Evolutionary conservation across 2,113 vertebrate genomes (phyloP), one percentile per base, ranked within the genome.

Genomic region (Malurus elegans): DNA sequence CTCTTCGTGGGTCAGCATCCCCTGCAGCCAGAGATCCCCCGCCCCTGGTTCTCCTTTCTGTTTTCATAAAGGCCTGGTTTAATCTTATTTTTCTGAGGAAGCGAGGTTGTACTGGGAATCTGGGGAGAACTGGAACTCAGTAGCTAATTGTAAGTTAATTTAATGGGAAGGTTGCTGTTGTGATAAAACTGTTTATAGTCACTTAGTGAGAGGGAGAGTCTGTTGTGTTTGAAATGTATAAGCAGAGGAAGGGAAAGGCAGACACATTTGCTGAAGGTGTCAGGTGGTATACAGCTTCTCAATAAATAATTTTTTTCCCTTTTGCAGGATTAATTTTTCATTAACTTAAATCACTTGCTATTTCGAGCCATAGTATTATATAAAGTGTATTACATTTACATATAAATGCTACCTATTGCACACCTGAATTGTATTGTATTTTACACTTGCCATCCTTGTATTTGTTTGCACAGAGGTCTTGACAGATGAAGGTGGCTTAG

Each of bases 1-100:
- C 45, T 76, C 34, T n/a, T 11, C 3, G 40, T 24, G 79, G 12
- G 24, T 40, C 38, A 28, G 32, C 36, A 47, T 2, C 10, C 20
- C 16, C 14, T 51, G 38, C 61, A 48, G 50, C 1, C 4, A 66
- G 36, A 15, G 4, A 18, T 14, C 4, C 14, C 12, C 6, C 21
- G 0, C 15, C 16, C 2, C 1, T 2, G 0, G 6, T 24, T 69
- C 18, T 29, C 31, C 6, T 67, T 66, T 38, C 8, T 1, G 1
- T 9, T 2, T 31, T 82, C n/a, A 17, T 24, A 20, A 75, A 45
- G 14, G 32, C 12, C 7, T 38, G 42, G 7, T n/a, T 40, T 12
- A 51, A 18, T 26, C 44, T 45, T 21, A 4, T 53, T 58, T 26
- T 85, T 28, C 29, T 18, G 60, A 24, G 23, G n/a, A 50, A 80